A percentile compares a stretch with the other conserved stretches of the same genome.
phyloP scores from a whole-genome alignment of 2,888 invertebrate species.

The Aspidapion aeneum region DNA sequence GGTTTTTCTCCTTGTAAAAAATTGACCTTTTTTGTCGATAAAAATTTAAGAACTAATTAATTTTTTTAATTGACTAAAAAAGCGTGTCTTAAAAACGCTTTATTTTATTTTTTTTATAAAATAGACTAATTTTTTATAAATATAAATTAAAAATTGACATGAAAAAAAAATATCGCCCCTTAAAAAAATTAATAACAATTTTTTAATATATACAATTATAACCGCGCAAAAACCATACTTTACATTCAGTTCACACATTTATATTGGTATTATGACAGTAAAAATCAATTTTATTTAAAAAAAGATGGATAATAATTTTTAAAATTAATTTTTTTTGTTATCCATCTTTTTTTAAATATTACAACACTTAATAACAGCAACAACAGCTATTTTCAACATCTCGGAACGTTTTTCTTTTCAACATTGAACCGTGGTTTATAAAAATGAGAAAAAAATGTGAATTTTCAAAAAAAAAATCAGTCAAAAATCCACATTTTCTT shows the following conservation, averaged over 20 bases:
- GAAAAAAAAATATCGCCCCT: neutral
- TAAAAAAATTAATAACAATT: neutral
- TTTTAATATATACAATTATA: neutral
- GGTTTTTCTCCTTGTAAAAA: no score
- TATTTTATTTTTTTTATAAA: neutral
- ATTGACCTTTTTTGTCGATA: no score
- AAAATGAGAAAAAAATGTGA: no score
- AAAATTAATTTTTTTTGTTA: neutral
- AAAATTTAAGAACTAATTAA: neutral
- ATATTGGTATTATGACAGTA: neutral
- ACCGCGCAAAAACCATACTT: neutral
- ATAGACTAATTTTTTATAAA: neutral
- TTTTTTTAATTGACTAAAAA: neutral
- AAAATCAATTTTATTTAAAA: neutral
- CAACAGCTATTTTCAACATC: no score
- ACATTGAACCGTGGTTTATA: no score
- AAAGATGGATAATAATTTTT: neutral
- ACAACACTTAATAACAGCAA: neutral
- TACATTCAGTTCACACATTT: neutral
- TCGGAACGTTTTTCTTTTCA: no score
- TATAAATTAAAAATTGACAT: neutral
- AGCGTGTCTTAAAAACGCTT: neutral
- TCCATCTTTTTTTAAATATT: neutral
- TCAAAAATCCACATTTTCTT: no score
- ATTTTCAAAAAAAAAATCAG: neutral